These are phyloP conservation scores for Phrynocephalus forsythii DNA, from an alignment of 2,797 vertebrate species.

Conservation along the genomic window DNA sequence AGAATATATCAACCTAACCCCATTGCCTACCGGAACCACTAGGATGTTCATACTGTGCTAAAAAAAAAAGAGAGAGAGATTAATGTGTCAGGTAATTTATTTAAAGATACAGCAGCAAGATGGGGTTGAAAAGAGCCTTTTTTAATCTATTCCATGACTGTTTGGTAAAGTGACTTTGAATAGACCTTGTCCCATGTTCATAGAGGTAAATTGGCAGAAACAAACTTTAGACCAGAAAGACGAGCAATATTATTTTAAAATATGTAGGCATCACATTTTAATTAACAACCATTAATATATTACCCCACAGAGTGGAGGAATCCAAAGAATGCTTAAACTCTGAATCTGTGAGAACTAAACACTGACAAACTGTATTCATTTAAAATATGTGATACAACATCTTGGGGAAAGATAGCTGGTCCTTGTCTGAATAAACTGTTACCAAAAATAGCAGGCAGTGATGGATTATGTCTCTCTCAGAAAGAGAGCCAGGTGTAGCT, in stretches of 20 bases:
- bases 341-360: not conserved
- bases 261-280: slow-evolving; percentile 5
- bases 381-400: not conserved
- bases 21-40: not conserved
- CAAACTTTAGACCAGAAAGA: slow-evolving; percentile 3
- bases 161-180: not conserved
- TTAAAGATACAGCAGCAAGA: not conserved
- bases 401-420: not conserved
- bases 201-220: not conserved
- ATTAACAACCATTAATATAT: fast-evolving
- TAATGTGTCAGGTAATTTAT: not conserved
- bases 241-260: not conserved
- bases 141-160: not conserved
- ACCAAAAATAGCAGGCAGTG: not conserved
- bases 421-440: not conserved
- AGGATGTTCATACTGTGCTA: not conserved
- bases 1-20: not conserved
- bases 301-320: not conserved
- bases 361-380: not conserved
- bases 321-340: not conserved
- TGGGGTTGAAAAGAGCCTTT: not conserved
- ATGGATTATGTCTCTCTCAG: not conserved
- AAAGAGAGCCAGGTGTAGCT: not conserved
- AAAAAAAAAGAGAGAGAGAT: not conserved
- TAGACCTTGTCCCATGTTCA: not conserved